Base-by-base conservation (phyloP, 2,888 invertebrate species). In the Pherbina coryleti region DNA sequence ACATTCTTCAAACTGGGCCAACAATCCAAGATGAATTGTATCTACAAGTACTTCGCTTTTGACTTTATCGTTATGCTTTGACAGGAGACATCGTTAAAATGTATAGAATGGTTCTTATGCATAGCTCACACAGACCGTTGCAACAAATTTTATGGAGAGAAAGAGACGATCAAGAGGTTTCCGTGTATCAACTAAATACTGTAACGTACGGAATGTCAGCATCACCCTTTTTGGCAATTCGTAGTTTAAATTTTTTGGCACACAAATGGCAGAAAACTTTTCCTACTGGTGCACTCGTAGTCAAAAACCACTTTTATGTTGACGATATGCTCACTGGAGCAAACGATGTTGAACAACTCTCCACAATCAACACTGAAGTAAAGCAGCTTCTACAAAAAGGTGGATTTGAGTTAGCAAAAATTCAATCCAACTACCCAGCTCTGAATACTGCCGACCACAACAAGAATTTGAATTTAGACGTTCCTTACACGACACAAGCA, bases 241-340 rank as follows among this genome's bases (percentile, higher is more conserved):
- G 49, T 14, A 62, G 70, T 51, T 64, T 64, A 60, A 37, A 67
- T 7, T 25, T 73, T 14, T 53, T 79, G 9, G 77, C 76, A 49
- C 70, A 77, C 22, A 60, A 22, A 8, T 71, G 37, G 14, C 7
- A 62, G 22, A 5, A 62, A 2, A 49, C 62, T 34, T 76, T 64
- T 34, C 14, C 22, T 37, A 44, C 14, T 51, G 76, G 64, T 9
- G 22, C 71, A 14, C n/a, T 1, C 14, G 34, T 62, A 1, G 9
- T 76, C 11, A 19, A 64, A 37, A 49, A 25, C 17, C 34, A 76
- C 3, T 67, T 76, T 28, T 76, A 76, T 34, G 78, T 80, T 14
- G 80, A 78, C 17, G 79, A 78, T 60, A 62, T 80, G 60, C 67
- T 79, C 62, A 78, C 76, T 5, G 80, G 80, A n/a, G 78, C 79